Conservation (phyloP, 1,140 invertebrate genomes). For the Galleria mellonella region DNA sequence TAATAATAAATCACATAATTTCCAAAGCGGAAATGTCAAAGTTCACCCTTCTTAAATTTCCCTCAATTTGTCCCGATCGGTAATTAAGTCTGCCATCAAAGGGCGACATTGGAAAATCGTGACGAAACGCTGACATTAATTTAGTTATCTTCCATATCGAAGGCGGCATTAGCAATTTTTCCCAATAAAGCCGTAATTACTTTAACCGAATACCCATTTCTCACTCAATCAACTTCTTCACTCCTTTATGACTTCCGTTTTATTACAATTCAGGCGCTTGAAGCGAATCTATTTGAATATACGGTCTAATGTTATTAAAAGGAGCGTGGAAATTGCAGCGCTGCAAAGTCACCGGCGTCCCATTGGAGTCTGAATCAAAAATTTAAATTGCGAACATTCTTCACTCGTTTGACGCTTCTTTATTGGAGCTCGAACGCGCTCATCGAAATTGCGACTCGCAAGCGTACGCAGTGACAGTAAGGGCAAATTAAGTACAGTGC, state of each 20-base stretch:
- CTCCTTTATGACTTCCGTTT: conserved; percentile 36
- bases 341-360: conserved; percentile 33
- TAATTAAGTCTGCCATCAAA: conserved; percentile 1
- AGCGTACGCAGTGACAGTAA: conserved; percentile 12
- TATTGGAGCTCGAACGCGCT: conserved; percentile 40
- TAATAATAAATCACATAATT: too few relatives aligned
- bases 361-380: conserved; percentile 49
- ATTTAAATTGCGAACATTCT: conserved; percentile 64
- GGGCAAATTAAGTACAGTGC: too few relatives aligned
- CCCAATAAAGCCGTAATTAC: conserved; percentile 50
- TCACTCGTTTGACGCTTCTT: conserved; percentile 35
- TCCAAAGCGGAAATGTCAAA: neutral
- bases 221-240: conserved; percentile 46
- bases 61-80: conserved; percentile 4
- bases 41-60: neutral
- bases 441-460: conserved; percentile 30
- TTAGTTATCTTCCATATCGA: neutral
- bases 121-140: conserved; percentile 1
- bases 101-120: neutral
- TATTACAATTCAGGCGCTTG: conserved; percentile 24
- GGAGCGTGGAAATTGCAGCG: conserved; percentile 40
- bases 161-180: neutral
- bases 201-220: conserved; percentile 39
- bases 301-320: conserved; percentile 51
- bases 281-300: conserved; percentile 26